Conservation (phyloP, 2,797 vertebrate genomes). For the Molossus molossus region DNA sequence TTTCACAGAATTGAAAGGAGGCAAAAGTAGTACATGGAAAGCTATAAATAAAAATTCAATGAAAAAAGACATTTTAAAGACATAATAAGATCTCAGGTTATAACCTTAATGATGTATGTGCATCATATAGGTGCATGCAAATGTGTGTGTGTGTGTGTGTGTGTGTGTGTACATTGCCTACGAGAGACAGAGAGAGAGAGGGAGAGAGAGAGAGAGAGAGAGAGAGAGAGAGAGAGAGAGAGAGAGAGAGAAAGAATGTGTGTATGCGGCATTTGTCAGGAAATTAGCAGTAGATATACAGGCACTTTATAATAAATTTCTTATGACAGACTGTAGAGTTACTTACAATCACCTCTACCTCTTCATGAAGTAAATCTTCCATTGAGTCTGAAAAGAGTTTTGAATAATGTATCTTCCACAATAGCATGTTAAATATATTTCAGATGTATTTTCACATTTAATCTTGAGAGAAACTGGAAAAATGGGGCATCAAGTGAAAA, state of each 20-base stretch:
- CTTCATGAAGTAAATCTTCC: conserved; percentile 53
- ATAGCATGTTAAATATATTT: conserved; percentile 64
- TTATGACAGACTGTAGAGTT: conserved; percentile 22
- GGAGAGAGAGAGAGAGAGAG: too few relatives aligned
- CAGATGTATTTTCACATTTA: conserved; percentile 69
- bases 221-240: too few relatives aligned
- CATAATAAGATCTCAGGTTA: not conserved
- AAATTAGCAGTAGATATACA: conserved; percentile 18
- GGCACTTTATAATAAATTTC: conserved; percentile 57
- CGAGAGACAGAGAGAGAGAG: not conserved
- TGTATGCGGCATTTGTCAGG: not conserved
- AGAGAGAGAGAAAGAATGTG: not conserved
- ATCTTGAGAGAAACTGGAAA: conserved; percentile 67
- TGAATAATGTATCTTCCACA: conserved; percentile 1
- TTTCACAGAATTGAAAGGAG: not conserved
- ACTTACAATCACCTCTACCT: conserved; percentile 43
- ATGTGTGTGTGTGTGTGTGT: not conserved
- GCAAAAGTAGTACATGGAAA: not conserved
- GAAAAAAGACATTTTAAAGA: not conserved
- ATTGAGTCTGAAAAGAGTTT: conserved; percentile 46
- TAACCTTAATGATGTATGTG: not conserved
- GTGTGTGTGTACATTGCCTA: not conserved
- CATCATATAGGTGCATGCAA: not conserved
- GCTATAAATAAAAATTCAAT: not conserved
- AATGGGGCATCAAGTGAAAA: conserved; percentile 55